Base-by-base conservation (phyloP, 1,140 invertebrate species). In the Dysdera silvatica region DNA sequence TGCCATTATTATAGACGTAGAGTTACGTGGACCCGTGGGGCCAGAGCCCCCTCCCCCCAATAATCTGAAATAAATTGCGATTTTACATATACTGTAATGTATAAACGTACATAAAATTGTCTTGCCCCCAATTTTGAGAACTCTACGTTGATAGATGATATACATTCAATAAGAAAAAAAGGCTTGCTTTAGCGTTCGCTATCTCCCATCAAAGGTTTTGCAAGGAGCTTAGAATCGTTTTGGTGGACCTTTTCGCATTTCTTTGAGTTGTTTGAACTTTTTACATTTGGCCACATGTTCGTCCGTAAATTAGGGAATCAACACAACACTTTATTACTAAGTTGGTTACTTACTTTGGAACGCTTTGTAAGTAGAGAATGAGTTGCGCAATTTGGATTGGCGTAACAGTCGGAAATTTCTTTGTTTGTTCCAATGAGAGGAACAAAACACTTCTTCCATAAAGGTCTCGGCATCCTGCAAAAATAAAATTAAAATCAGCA, bases 321-420 rank as follows among this genome's bases (percentile, higher is more conserved):
- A 55, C 7, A 4, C 26, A 7, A 20, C 10, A 40, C 53, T 6
- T 40, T 41, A 23, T 40, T 41, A 26, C n/a, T 56, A 40, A n/a
- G 16, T 35, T 20, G 40, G 16, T 35, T 26, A 49, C 66, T 67
- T 67, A 76, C 74, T 71, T 74, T 8, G 71, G 72, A 45, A 74
- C 65, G 40, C 67, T 64, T 40, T 69, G 68, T 51, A 71, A 76
- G 51, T 74, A 76, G 47, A 76, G 66, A 12, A 76, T 62, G 3
- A 72, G 67, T 61, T 70, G 59, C 8, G 73, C 69, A 7, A 75
- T 62, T 53, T 74, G 69, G 35, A 61, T 18, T 54, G 71, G 70
- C 28, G 67, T 61, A n/a, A 74, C 66, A 49, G 68, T 63, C 41
- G 71, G 64, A 35, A 70, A 66, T 40, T 69, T 56, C 69, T 72